A percentile compares a stretch with the other conserved stretches of the same genome.
These are phyloP conservation scores for Oncorhynchus tshawytscha DNA, from an alignment of 2,113 vertebrate species.

Conservation along the genomic window DNA sequence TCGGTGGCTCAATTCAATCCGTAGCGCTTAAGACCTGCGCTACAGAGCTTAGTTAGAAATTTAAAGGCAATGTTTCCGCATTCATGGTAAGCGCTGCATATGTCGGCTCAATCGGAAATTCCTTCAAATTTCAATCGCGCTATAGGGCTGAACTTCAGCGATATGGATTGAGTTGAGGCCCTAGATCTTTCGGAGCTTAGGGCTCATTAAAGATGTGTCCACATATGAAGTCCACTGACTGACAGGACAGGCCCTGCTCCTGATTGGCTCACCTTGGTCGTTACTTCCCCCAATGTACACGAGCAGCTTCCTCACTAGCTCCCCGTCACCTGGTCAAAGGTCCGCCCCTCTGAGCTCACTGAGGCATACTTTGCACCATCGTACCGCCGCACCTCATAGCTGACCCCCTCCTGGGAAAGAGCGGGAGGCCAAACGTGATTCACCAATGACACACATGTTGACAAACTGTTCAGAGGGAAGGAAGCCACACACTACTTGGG, in stretches of 20 bases:
- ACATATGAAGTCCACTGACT: no score
- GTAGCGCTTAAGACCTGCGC: no score
- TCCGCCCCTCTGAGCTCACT: constrained; percentile 78
- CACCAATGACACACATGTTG: constrained; percentile 54
- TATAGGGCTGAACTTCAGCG: no score
- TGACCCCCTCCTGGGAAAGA: constrained; percentile 75
- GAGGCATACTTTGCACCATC: constrained; percentile 78
- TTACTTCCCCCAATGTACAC: constrained; percentile 90
- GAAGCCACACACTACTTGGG: background rate
- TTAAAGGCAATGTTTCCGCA: no score
- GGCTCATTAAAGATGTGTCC: background rate
- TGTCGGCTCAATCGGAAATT: no score
- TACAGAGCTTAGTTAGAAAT: no score
- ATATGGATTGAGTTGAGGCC: no score
- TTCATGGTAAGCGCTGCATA: no score
- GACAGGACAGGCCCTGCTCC: background rate
- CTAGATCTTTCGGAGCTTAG: no score
- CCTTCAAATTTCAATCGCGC: no score
- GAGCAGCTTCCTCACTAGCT: constrained; percentile 82
- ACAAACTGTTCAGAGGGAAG: constrained; percentile 34
- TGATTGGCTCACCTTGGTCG: constrained; percentile 75
- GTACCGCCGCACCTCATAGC: constrained; percentile 83
- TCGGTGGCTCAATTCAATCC: no score
- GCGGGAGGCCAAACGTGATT: constrained; percentile 37
- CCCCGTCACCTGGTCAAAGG: constrained; percentile 83